Base-by-base conservation (phyloP, 1,140 invertebrate species). In the Aphelenchoides besseyi region DNA sequence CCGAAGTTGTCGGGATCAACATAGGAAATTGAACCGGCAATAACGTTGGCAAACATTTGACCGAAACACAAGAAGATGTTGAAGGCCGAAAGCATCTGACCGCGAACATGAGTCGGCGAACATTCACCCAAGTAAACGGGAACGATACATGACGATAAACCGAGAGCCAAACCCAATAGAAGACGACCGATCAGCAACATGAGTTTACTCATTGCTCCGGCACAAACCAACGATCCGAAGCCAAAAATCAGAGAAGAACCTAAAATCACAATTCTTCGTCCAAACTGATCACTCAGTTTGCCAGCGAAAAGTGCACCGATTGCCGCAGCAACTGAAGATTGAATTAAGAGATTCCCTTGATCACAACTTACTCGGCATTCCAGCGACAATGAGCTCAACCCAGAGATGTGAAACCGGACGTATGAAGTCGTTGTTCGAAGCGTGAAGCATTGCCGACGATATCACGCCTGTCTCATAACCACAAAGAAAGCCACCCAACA, bases 401-500 rank as follows among this genome's bases (percentile, higher is more conserved):
- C 63, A 66, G 16, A 66, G 30, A 66, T 66, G 63, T 23, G 30
- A 36, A 16, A 66, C 36, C 32, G 63, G 63, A 26, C 63, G 30
- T 9, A 66, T 66, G 1, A 12, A 12, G 12, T 37, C 63, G 30
- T 66, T 66, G 36, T 66, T 66, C 12, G 30, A 16, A n/a, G 30
- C 63, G 32, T 66, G 36, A 12, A 66, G 36, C 63, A 66, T 66
- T 1, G 63, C 63, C 12, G 63, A 66, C 5, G 12, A 8, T 28
- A 66, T 29, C 0, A 32, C 36, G 12, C 63, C 63, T 0, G 89
- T 89, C 74, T 89, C 89, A 81, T 90, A 89, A 28, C 89, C 89
- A 77, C 89, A 89, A 2, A 89, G 84, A 74, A 89, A 89, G 5
- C 89, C 89, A n/a, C 89, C 89, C 3, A 89, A 83, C n/a, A 86